Evolutionary conservation across 2,888 invertebrate genomes (phyloP).

Genomic region (Dasypolia templi): DNA sequence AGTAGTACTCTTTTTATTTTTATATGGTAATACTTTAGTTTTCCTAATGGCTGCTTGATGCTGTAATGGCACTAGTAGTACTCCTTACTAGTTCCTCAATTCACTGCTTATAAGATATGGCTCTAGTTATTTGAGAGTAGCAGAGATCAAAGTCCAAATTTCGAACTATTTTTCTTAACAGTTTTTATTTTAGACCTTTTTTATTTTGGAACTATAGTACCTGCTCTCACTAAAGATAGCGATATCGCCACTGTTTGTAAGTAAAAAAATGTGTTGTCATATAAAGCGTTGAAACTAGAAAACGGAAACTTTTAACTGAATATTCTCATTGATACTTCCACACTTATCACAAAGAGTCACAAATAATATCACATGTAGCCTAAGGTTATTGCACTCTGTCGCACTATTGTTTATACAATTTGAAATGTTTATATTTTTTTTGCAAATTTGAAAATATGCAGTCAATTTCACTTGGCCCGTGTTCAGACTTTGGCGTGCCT

Average conservation of each 20-base stretch:
- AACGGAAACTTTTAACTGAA: too few species aligned
- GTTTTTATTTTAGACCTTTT: not conserved
- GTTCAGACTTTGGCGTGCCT: too few species aligned
- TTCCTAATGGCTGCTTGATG: not conserved
- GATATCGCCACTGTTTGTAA: not conserved
- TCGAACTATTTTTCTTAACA: not conserved
- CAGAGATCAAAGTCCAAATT: not conserved
- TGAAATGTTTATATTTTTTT: too few species aligned
- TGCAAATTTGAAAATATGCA: too few species aligned
- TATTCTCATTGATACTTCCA: too few species aligned
- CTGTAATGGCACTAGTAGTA: not conserved
- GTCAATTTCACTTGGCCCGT: too few species aligned
- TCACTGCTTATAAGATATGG: not conserved
- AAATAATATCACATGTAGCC: too few species aligned
- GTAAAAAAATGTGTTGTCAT: too few species aligned
- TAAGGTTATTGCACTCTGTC: too few species aligned
- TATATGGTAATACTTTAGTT: not conserved
- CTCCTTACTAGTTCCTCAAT: not conserved
- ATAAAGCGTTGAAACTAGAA: too few species aligned
- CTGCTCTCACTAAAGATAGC: not conserved
- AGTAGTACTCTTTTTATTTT: not conserved
- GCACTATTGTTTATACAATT: too few species aligned
- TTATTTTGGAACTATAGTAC: not conserved
- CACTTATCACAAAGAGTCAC: too few species aligned
- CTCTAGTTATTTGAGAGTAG: not conserved